Base-by-base conservation (phyloP, 2,113 vertebrate genomes). In the Pandion haliaetus region DNA sequence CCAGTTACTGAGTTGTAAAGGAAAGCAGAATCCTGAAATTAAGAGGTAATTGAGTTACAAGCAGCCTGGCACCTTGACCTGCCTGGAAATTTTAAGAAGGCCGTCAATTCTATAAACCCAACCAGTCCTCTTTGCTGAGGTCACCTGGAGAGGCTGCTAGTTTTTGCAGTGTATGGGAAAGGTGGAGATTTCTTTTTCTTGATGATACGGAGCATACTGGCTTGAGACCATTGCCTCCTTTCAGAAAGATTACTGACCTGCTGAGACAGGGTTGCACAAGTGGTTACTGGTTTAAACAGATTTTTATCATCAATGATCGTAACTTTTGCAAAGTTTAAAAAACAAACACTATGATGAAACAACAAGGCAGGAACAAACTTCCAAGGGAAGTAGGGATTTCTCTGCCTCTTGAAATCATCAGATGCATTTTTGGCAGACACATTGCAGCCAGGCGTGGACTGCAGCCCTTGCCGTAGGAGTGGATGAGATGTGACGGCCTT, bases 311-410 rank as follows among this genome's bases (percentile, higher is more conserved):
- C 45, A 32, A 14, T 58, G 52, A 65, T 89, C 1, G 0, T 84
- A 89, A 89, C 70, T 91, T 91, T 28, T 70, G 36, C 57, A 34
- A 79, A 93, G 84, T 87, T 94, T 87, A 36, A 70, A 79, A 95
- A 88, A 10, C 73, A 93, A 92, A 77, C 49, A 70, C 21, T 59
- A 4, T 63, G 58, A 84, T 74, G 74, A 89, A 95, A 76, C 38
- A 62, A 66, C 13, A 82, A 73, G 45, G 32, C 49, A 76, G 61
- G 66, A 80, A 44, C 61, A 89, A 57, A 62, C 40, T 93, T 85
- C 57, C 58, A 47, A 54, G 66, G 49, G 80, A 96, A 87, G 44
- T 7, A 20, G 26, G 18, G 16, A 34, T 89, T 93, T 80, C 42
- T 85, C 38, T 72, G 54, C 58, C 73, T 73, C 50, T 45, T 66